phyloP scores from a whole-genome alignment of 2,113 vertebrate genomes.

The Serilophus lunatus region DNA sequence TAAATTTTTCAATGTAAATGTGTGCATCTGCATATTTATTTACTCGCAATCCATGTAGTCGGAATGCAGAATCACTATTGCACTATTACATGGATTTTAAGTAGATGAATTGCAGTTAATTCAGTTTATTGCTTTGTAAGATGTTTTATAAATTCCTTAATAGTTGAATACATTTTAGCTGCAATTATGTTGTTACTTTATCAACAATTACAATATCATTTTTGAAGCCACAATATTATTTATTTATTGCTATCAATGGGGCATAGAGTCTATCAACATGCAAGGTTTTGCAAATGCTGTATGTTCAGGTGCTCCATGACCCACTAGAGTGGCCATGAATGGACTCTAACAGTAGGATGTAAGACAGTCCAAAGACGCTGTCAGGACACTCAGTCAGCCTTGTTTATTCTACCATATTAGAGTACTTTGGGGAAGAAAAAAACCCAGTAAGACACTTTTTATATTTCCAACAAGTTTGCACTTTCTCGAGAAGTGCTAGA shows the following conservation, averaged over 20 bases:
- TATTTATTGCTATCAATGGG: not conserved
- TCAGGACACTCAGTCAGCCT: not conserved
- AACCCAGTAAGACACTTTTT: accelerated
- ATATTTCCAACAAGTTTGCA: not conserved
- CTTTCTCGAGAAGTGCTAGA: not conserved
- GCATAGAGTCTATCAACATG: not conserved
- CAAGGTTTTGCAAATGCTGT: not conserved
- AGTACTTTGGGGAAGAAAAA: not conserved
- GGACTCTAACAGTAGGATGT: not conserved
- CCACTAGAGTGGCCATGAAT: not conserved
- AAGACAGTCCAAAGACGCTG: not conserved
- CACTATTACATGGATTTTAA: no score
- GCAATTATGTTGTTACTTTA: not conserved
- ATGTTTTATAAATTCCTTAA: not conserved
- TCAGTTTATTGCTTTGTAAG: not conserved
- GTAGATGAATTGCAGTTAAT: not conserved
- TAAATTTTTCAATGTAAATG: not conserved
- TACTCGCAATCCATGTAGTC: not conserved
- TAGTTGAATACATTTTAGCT: not conserved
- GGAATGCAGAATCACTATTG: not conserved
- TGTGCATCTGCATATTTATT: not conserved
- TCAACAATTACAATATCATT: not conserved
- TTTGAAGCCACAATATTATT: not conserved
- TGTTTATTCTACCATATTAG: not conserved
- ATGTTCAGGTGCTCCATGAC: not conserved